Evolutionary conservation across 2,113 vertebrate species (phyloP).

Genomic region (Tinamus guttatus): DNA sequence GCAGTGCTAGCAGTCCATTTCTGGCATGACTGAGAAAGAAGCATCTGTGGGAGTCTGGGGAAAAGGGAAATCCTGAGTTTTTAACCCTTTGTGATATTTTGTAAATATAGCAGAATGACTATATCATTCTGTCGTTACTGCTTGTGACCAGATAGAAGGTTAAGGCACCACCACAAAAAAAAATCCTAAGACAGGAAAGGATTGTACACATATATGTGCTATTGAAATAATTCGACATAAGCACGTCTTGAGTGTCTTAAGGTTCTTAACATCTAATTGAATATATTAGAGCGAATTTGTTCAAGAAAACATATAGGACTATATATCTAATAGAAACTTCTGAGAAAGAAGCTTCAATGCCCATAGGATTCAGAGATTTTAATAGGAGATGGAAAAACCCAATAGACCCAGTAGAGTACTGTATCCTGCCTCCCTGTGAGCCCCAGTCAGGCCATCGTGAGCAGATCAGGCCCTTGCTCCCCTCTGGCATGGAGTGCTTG

Average conservation of each 20-base stretch:
- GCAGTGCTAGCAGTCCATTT: not conserved
- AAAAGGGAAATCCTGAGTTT: not conserved
- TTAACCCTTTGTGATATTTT: not conserved
- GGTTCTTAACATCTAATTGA: not conserved
- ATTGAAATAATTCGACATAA: not conserved
- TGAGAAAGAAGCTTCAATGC: not conserved
- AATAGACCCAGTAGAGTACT: not conserved
- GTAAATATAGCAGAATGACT: not conserved
- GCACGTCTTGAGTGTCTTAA: not conserved
- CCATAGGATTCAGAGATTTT: not conserved
- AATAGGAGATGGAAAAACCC: not conserved
- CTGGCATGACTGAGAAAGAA: not conserved
- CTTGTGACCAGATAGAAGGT: not conserved
- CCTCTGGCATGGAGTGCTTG: not conserved
- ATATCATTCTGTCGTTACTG: not conserved
- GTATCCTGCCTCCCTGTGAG: not conserved
- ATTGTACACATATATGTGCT: not conserved
- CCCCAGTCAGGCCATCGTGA: not conserved
- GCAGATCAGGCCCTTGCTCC: not conserved
- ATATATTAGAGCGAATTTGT: not conserved
- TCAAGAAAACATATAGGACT: not conserved
- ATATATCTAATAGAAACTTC: not conserved
- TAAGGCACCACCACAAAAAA: not conserved
- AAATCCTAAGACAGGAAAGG: too few species aligned
- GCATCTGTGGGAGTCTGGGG: accelerated